These are phyloP conservation scores for Hycleus phaleratus DNA, from an alignment of 1,140 invertebrate genomes.

Conservation along the genomic window DNA sequence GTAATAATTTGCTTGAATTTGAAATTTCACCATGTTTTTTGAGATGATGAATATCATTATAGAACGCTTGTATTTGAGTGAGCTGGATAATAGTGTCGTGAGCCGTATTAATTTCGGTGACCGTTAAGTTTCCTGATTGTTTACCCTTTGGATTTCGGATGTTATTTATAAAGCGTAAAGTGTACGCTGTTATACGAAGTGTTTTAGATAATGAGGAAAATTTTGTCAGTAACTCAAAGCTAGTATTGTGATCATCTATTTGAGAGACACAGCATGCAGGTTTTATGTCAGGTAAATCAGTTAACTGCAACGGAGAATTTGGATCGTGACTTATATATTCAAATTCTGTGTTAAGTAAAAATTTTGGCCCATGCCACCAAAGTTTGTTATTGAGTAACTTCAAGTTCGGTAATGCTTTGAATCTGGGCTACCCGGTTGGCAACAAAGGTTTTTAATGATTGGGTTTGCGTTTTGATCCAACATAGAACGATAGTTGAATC, in stretches of 20 bases:
- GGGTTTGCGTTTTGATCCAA: constrained; percentile 15
- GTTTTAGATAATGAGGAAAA: no score
- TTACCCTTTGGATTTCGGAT: background rate
- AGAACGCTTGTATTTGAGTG: constrained; percentile 6
- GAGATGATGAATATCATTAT: constrained; percentile 4
- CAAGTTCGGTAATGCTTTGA: constrained; percentile 32
- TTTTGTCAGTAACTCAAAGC: no score
- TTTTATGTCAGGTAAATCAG: background rate
- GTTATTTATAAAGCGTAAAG: no score
- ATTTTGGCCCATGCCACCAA: constrained; percentile 37
- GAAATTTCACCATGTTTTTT: background rate
- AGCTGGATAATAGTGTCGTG: background rate
- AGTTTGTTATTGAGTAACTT: constrained; percentile 26
- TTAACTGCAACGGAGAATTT: background rate
- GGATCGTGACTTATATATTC: background rate
- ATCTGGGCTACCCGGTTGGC: constrained; percentile 36
- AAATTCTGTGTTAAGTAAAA: background rate
- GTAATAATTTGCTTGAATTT: constrained; percentile 7
- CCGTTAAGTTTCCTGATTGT: background rate
- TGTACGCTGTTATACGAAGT: no score
- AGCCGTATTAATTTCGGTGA: constrained; percentile 1
- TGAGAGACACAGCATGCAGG: background rate
- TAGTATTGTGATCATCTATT: background rate
- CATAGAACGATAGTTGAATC: constrained; percentile 16
- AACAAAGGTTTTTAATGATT: constrained; percentile 28